phyloP scores from a whole-genome alignment of 2,113 vertebrate genomes.

The Thinocorus orbignyianus region DNA sequence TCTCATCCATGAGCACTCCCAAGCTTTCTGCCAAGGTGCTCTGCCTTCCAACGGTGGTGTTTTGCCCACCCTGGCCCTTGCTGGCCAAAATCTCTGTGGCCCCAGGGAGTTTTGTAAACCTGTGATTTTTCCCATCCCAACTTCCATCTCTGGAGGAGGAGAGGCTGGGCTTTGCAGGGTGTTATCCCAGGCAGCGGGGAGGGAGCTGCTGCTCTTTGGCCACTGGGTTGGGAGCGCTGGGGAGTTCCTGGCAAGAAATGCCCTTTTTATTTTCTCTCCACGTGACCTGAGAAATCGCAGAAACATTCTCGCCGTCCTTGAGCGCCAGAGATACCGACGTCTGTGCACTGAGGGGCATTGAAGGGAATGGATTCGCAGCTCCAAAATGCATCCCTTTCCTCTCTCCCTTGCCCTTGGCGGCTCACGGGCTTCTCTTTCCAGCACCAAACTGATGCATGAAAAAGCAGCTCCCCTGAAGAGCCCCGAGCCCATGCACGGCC shows the following conservation, averaged over 20 bases:
- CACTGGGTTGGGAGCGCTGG: fast-evolving
- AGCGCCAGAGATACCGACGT: fast-evolving
- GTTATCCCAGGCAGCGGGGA: neutral
- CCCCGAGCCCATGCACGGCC: slow-evolving; percentile 29
- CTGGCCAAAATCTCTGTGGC: neutral
- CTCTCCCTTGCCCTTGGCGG: neutral
- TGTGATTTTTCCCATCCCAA: neutral
- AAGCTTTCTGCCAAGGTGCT: neutral
- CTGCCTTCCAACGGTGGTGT: neutral
- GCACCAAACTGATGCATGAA: slow-evolving; percentile 63
- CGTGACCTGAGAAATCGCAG: neutral
- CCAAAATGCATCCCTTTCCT: neutral
- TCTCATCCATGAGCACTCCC: no score
- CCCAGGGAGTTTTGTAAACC: fast-evolving
- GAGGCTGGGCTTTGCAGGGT: neutral
- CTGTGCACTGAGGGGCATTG: neutral
- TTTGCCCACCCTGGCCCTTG: neutral
- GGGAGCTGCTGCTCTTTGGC: neutral
- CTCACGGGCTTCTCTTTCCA: neutral
- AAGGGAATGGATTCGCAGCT: neutral
- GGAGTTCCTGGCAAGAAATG: neutral
- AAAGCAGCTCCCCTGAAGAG: slow-evolving; percentile 64
- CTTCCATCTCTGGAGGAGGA: neutral
- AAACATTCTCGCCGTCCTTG: neutral
- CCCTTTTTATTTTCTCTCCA: neutral